Base-by-base conservation (phyloP, 2,888 invertebrate species). In the Drosophila lacicola region DNA sequence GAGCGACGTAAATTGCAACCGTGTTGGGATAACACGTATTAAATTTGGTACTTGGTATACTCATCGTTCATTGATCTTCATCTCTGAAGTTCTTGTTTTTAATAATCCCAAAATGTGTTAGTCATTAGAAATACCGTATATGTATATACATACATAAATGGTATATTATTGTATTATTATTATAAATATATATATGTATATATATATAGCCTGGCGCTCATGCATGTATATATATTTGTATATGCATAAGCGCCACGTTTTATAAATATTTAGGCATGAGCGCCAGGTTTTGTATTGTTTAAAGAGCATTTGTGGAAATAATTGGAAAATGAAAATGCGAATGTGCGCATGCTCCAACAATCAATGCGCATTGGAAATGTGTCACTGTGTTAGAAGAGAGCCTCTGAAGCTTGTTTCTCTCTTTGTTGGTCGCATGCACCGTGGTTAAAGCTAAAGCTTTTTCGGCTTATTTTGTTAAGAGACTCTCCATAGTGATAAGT, bases 311-410 rank as follows among this genome's bases (percentile, higher is more conserved):
- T 47, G 57, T 69, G 55, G 57, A 75, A 70, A 36, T 56, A 21
- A 56, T 60, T 77, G 74, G 75, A 75, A 75, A 73, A 39, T 37
- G 34, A 41, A 57, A 60, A 33, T 49, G 25, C 19, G 21, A 25
- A 17, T 42, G 56, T 70, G 88, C 88, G 83, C 83, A 88, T 79
- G 88, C 80, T 44, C 70, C 68, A 69, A 56, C 50, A 67, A 77
- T 57, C 66, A 68, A 56, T 88, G 83, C 80, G 88, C 88, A 68
- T 70, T 79, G 88, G 88, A 84, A 84, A 80, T 84, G 70, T 87
- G 82, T 83, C 88, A 83, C 80, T 83, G 80, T 83, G 85, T 64
- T 87, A 74, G 63, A 66, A 78, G 79, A 76, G 64, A 73, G 55
- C 55, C 50, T 29, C 51, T 47, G 46, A 45, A 39, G 55, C 55